Base-by-base conservation (phyloP, 2,888 invertebrate genomes). In the Chymomyza caudatula region DNA sequence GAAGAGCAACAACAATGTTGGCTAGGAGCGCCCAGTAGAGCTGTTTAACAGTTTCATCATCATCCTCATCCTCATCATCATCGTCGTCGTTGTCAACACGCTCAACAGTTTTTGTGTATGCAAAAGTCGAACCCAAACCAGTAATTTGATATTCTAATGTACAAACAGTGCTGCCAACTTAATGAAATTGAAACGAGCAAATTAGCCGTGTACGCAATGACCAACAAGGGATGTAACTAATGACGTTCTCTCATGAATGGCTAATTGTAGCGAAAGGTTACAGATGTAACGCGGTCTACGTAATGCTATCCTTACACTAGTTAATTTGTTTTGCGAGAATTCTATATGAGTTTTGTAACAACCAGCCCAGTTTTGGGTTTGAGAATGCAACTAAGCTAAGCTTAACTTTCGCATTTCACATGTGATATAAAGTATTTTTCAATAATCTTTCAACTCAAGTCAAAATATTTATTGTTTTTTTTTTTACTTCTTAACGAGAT, bases 131-230 rank as follows among this genome's bases (percentile, higher is more conserved):
- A 37, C 29, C 29, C 29, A 11, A 37, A 37, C 29, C 29, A 37
- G 29, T 37, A 11, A 37, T 37, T 84, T 79, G 85, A 76, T 65
- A 73, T 78, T 83, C 79, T 85, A 85, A 79, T 79, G 83, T 71
- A 85, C 85, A 77, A 85, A 80, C 80, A 85, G 83, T 59, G 76
- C 69, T 77, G 83, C 83, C 80, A 80, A 85, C 85, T 79, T 85
- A 80, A 80, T 80, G 79, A 80, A 80, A 80, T 80, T 80, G 85
- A 85, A 80, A 80, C 83, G 79, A 82, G 85, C 83, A 80, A 82
- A 80, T 79, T 79, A 79, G 85, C 19, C 13, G 37, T 55, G 29
- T 37, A 19, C 37, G 6, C 29, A 55, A 37, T 71, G 72, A 54
- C n/a, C 60, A 47, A 44, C 23, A 37, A 51, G 69, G 59, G 62